phyloP scores from a whole-genome alignment of 2,113 vertebrate genomes.

The Planiliza haematocheilus region DNA sequence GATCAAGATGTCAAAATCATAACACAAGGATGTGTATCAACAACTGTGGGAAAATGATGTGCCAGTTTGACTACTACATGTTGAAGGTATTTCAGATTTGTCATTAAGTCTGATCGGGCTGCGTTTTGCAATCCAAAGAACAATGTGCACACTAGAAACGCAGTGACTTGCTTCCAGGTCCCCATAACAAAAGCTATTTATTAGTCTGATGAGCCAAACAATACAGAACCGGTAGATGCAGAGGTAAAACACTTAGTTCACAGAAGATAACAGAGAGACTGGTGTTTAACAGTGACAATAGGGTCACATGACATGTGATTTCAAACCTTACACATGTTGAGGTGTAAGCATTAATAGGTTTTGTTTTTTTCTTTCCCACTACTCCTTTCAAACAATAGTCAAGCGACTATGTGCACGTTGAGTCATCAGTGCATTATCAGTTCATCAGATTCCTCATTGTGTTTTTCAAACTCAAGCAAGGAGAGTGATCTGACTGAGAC shows the following conservation, averaged over 20 bases:
- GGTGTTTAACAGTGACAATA: too few species aligned
- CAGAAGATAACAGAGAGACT: not conserved
- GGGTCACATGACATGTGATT: not conserved
- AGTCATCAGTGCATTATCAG: not conserved
- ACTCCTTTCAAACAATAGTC: not conserved
- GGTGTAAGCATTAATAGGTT: too few species aligned
- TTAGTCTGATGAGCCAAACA: not conserved
- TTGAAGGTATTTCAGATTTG: not conserved
- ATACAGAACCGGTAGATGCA: not conserved
- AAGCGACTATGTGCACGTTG: not conserved
- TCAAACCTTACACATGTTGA: too few species aligned
- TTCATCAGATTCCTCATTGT: too few species aligned
- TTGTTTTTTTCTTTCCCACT: too few species aligned
- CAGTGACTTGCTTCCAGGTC: not conserved
- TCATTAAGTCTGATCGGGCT: not conserved
- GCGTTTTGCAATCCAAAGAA: not conserved
- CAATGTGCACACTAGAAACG: not conserved
- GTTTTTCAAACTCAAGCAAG: too few species aligned
- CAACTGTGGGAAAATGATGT: not conserved
- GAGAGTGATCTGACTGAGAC: too few species aligned
- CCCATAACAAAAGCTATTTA: not conserved
- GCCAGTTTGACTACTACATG: not conserved
- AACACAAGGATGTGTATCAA: not conserved
- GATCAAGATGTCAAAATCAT: slow-evolving; percentile 5
- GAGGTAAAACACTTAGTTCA: not conserved